Percentiles rank a stretch among this genome's conserved stretches.
Conservation (phyloP, 2,113 vertebrate genomes). For the Calypte anna region DNA sequence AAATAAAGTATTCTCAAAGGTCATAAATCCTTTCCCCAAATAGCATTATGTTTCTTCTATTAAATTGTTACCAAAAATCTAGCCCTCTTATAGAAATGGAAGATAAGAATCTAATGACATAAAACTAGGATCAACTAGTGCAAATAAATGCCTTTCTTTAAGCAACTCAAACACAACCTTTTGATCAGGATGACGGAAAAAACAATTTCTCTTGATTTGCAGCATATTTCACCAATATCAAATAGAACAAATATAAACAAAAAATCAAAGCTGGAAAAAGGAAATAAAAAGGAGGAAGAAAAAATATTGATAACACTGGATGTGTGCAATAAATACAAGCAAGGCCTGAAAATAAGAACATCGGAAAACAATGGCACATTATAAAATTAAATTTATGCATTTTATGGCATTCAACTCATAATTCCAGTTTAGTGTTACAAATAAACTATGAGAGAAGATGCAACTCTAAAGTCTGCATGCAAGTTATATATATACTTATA, state of each 20-base stretch:
- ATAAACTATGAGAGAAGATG: not conserved
- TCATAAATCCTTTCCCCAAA: not conserved
- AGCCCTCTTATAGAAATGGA: not conserved
- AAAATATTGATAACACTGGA: not conserved
- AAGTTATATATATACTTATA: not conserved
- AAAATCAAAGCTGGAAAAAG: not conserved
- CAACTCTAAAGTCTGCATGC: not conserved
- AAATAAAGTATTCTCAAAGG: not conserved
- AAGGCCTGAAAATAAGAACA: not conserved
- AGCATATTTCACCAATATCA: not conserved
- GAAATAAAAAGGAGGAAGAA: not conserved
- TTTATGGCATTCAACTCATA: not conserved
- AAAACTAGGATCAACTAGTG: not conserved
- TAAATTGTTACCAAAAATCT: not conserved
- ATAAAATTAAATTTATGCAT: not conserved
- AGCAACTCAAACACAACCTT: not conserved
- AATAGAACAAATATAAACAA: not conserved
- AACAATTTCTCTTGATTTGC: not conserved
- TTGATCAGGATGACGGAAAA: not conserved
- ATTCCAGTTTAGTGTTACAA: not conserved
- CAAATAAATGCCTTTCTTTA: not conserved
- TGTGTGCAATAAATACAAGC: not conserved
- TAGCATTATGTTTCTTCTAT: not conserved
- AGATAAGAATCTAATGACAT: not conserved
- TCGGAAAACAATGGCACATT: not conserved